Evolutionary conservation across 2,888 invertebrate genomes (phyloP).

Genomic region (Malthinus flaveolus): DNA sequence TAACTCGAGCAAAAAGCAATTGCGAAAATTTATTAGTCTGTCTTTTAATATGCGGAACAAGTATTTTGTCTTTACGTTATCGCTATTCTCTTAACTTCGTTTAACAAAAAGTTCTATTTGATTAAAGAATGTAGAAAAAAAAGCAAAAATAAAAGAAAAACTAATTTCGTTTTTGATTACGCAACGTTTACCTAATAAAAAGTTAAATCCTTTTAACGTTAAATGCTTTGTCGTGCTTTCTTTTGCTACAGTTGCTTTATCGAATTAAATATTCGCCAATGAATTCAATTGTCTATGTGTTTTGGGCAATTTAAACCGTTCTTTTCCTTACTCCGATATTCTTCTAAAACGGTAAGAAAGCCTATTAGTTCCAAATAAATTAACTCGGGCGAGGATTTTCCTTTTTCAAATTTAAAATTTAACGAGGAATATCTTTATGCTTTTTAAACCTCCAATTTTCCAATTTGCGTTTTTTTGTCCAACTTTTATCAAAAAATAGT

Average conservation of each 20-base stretch:
- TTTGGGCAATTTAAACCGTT: constrained; percentile 20
- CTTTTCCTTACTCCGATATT: neutral
- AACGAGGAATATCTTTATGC: no score
- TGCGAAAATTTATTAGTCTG: constrained; percentile 38
- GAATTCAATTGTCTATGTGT: constrained; percentile 30
- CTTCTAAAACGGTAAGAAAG: no score
- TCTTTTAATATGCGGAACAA: constrained; percentile 37
- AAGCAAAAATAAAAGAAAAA: constrained; percentile 30
- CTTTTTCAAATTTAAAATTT: no score
- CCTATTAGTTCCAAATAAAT: no score
- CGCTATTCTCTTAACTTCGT: constrained; percentile 29
- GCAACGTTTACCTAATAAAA: constrained; percentile 35
- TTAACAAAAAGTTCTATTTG: constrained; percentile 34
- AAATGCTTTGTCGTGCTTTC: constrained; percentile 33
- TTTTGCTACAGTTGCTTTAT: constrained; percentile 34
- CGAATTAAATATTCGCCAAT: constrained; percentile 34
- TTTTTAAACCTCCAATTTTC: no score
- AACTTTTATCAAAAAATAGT: neutral
- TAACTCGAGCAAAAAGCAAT: constrained; percentile 35
- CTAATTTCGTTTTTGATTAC: constrained; percentile 36
- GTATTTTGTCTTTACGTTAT: constrained; percentile 34
- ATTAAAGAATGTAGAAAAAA: constrained; percentile 34
- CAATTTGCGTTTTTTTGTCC: no score
- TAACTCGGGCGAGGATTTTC: no score
- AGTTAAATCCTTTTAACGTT: constrained; percentile 37